Conservation (phyloP, 2,113 vertebrate species). For the Clupea harengus region DNA sequence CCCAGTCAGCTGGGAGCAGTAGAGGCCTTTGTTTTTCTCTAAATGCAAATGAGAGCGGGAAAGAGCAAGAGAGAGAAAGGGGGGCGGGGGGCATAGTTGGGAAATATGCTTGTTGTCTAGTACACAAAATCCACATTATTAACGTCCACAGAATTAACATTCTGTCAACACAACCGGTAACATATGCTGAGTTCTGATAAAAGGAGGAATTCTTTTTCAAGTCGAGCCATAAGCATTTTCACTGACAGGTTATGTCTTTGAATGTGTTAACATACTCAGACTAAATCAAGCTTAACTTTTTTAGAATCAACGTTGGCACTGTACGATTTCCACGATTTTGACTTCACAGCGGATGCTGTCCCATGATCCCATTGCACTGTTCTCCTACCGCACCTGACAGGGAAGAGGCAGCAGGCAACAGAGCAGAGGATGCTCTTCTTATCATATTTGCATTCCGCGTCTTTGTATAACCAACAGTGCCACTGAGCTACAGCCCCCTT, state of each 20-base stretch:
- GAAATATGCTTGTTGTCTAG: not conserved
- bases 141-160: not conserved
- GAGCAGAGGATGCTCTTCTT: not conserved
- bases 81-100: not conserved
- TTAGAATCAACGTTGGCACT: not conserved
- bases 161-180: not conserved
- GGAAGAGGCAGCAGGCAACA: not conserved
- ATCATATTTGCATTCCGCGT: not conserved
- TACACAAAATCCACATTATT: not conserved
- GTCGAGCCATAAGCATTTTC: not conserved
- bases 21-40: not conserved
- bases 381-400: not conserved
- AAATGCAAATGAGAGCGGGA: not conserved
- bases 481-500: not conserved
- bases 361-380: not conserved
- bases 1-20: not conserved
- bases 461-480: not conserved
- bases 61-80: not conserved
- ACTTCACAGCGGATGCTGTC: not conserved
- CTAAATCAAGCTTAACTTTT: not conserved
- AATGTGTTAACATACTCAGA: not conserved
- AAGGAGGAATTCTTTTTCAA: not conserved
- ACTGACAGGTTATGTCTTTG: not conserved
- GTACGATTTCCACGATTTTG: not conserved
- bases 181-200: not conserved